A percentile compares a stretch with the other conserved stretches of the same genome.
Evolutionary conservation across 2,797 vertebrate species (phyloP).

Genomic region (Leptodactylus fallax): DNA sequence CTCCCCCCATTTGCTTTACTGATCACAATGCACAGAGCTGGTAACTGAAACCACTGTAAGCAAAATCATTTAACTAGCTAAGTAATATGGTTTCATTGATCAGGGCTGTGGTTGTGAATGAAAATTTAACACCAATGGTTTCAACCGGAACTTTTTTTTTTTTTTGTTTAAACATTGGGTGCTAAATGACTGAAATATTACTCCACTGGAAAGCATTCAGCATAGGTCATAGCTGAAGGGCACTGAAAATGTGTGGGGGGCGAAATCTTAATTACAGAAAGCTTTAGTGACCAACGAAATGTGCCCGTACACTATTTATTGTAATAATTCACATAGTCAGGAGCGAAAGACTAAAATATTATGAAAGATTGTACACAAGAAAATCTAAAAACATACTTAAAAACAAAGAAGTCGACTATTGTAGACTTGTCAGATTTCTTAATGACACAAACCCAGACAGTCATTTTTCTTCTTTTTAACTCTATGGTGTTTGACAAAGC

Average conservation of each 20-base stretch:
- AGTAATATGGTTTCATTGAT: conserved; percentile 59
- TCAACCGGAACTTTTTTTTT: conserved; percentile 32
- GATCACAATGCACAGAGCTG: conserved; percentile 43
- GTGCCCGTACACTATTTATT: neutral
- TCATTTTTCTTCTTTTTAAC: conserved; percentile 62
- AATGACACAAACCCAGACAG: conserved; percentile 66
- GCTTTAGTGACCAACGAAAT: conserved; percentile 45
- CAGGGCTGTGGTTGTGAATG: conserved; percentile 58
- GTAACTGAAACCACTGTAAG: conserved; percentile 63
- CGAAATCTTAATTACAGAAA: conserved; percentile 45
- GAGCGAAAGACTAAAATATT: neutral
- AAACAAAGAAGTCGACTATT: conserved; percentile 17
- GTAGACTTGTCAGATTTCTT: conserved; percentile 58
- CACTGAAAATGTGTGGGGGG: conserved; percentile 63
- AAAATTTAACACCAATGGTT: conserved; percentile 55
- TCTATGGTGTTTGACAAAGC: conserved; percentile 73
- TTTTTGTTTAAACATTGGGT: conserved; percentile 55
- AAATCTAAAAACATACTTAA: neutral
- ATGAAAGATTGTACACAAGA: neutral
- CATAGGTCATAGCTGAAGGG: conserved; percentile 63
- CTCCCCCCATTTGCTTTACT: conserved; percentile 2
- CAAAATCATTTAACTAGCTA: conserved; percentile 61
- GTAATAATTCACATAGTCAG: conserved; percentile 55
- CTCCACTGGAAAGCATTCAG: conserved; percentile 7
- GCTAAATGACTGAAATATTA: conserved; percentile 40